Base-by-base conservation (phyloP, 2,797 vertebrate species). In the Alosa sapidissima region DNA sequence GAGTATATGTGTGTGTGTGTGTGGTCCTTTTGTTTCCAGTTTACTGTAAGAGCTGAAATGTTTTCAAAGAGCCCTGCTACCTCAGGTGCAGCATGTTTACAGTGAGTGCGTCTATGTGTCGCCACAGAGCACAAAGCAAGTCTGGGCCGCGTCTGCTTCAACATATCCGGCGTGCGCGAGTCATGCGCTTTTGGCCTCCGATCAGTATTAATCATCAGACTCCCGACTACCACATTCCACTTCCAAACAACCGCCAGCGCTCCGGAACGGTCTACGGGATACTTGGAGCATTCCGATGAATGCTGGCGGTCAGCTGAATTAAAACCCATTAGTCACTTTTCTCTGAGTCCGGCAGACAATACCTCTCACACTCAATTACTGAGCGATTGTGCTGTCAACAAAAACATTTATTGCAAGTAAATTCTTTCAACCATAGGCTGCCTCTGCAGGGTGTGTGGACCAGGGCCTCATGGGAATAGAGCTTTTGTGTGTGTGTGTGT, bases 331-430 rank as follows among this genome's bases (percentile, higher is more conserved):
- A 90, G 86, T 85, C 68, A 41, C 1, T 68, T 65, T 81, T 83
- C 83, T 62, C 65, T 90, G 82, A 86, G 82, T 83, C 88, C 84
- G 58, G 33, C 21, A 78, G 84, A 89, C 86, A 90, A 88, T 84
- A 87, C 51, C 82, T 62, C 81, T 89, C 87, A 87, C 85, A 90
- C 85, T 84, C 82, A 89, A 88, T 90, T 89, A 89, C 86, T 58
- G 87, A 78, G 84, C 87, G 84, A 88, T 89, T 89, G 83, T 86
- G 87, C 86, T 88, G 88, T 89, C 89, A 89, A 87, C 86, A 87
- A 86, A 86, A 90, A 87, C 49, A 51, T 87, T 89, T 84, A 87
- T 89, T 89, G 84, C 85, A 51, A 81, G 62, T 52, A 33, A 82
- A 87, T 88, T 62, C 81, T 85, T 87, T 89, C 81, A 83, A 82